phyloP scores from a whole-genome alignment of 2,113 vertebrate genomes.

The Myotis lucifugus region DNA sequence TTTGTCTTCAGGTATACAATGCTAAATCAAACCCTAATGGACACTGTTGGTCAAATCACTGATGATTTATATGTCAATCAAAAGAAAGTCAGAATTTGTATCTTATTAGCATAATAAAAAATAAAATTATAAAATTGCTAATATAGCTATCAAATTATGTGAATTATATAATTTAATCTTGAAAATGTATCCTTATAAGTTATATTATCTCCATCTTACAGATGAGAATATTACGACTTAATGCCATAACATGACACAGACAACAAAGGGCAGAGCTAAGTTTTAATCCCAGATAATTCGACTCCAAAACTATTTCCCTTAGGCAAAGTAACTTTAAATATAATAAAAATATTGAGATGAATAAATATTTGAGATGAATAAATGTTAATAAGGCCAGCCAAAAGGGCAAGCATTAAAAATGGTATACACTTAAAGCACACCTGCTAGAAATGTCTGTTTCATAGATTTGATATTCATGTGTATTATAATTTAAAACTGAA shows the following conservation, averaged over 20 bases:
- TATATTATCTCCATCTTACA: neutral
- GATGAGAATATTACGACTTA: neutral
- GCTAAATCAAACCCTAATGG: neutral
- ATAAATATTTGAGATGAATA: neutral
- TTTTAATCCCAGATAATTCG: neutral
- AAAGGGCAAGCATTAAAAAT: neutral
- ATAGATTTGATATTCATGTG: neutral
- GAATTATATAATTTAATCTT: neutral
- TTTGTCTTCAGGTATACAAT: neutral
- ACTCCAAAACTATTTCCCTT: neutral
- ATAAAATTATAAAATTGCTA: neutral
- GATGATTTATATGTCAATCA: neutral
- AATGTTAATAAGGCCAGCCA: neutral
- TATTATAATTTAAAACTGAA: neutral
- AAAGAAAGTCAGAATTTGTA: neutral
- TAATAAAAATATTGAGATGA: neutral
- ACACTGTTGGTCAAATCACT: neutral
- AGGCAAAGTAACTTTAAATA: neutral
- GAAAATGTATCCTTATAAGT: neutral
- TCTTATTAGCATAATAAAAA: neutral
- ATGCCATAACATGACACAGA: neutral
- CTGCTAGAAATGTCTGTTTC: neutral
- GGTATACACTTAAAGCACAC: neutral
- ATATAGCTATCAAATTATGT: neutral
- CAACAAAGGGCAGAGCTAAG: neutral